These are phyloP conservation scores for Melinopterus prodromus DNA, from an alignment of 2,888 invertebrate genomes.

Conservation along the genomic window DNA sequence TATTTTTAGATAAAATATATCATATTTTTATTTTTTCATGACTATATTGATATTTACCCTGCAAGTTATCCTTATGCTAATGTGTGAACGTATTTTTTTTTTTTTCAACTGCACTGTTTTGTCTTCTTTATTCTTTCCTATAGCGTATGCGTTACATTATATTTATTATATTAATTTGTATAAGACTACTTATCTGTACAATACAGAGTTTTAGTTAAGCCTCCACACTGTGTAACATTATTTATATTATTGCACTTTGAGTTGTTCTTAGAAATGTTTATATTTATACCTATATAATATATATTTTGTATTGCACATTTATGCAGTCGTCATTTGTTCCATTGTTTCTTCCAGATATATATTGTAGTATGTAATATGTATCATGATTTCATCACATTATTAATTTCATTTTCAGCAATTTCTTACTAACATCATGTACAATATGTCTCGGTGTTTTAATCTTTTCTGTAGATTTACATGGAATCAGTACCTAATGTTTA, in stretches of 20 bases:
- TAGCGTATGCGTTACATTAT: neutral
- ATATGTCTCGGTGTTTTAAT: slow-evolving; percentile 6
- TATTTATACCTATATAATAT: slow-evolving; percentile 4
- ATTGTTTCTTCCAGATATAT: neutral
- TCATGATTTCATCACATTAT: slow-evolving; percentile 14
- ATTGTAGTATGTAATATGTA: slow-evolving; percentile 1
- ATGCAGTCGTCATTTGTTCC: neutral
- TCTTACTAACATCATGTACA: slow-evolving; percentile 14
- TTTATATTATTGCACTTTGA: neutral
- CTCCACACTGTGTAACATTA: neutral
- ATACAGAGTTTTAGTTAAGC: neutral
- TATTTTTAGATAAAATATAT: slow-evolving; percentile 34
- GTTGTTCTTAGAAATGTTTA: neutral
- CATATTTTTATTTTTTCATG: slow-evolving; percentile 34
- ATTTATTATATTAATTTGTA: neutral
- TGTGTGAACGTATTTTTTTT: neutral
- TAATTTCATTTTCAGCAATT: neutral
- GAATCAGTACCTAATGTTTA: slow-evolving; percentile 9
- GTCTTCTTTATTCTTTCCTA: slow-evolving; percentile 5
- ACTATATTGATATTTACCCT: neutral
- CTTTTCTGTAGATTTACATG: neutral
- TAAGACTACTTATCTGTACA: neutral
- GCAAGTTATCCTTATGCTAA: neutral
- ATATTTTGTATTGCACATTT: neutral
- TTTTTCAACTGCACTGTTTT: neutral